Evolutionary conservation across 2,113 vertebrate species (phyloP).

Genomic region (Octodon degus): DNA sequence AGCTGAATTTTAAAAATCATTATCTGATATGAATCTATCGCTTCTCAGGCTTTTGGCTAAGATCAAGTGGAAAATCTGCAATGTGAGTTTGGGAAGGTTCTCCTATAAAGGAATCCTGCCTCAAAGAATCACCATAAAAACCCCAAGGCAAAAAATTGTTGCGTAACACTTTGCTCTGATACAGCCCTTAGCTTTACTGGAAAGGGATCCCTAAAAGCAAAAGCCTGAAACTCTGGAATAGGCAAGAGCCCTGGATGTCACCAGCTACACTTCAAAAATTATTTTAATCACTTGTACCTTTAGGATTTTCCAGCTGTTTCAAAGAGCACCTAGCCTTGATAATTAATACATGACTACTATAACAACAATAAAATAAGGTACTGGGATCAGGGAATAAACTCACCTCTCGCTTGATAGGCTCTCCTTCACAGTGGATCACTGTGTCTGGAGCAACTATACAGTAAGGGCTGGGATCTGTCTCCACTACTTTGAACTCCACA

Average conservation of each 20-base stretch:
- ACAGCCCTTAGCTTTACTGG: not conserved
- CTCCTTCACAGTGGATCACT: slow-evolving; percentile 98
- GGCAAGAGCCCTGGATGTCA: not conserved
- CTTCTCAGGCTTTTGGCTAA: no score
- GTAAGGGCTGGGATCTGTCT: slow-evolving; percentile 97
- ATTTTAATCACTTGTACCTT: not conserved
- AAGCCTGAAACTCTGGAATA: not conserved
- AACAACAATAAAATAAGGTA: rapidly evolving
- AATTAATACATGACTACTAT: not conserved
- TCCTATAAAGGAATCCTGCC: not conserved
- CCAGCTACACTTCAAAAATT: slow-evolving; percentile 33
- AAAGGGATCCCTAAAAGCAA: not conserved
- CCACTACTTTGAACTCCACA: slow-evolving; percentile 99
- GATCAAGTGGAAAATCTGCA: not conserved
- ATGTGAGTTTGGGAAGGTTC: not conserved
- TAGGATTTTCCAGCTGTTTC: not conserved
- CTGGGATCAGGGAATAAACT: slow-evolving; percentile 56
- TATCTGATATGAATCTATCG: not conserved
- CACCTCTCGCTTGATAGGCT: slow-evolving; percentile 98
- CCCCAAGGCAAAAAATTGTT: not conserved
- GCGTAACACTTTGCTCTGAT: not conserved
- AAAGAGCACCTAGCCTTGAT: not conserved
- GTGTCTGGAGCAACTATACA: slow-evolving; percentile 99
- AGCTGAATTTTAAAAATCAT: not conserved
- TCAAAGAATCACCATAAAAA: slow-evolving; percentile 48